These are phyloP conservation scores for Allacma fusca DNA, from an alignment of 2,888 invertebrate genomes.

Conservation along the genomic window DNA sequence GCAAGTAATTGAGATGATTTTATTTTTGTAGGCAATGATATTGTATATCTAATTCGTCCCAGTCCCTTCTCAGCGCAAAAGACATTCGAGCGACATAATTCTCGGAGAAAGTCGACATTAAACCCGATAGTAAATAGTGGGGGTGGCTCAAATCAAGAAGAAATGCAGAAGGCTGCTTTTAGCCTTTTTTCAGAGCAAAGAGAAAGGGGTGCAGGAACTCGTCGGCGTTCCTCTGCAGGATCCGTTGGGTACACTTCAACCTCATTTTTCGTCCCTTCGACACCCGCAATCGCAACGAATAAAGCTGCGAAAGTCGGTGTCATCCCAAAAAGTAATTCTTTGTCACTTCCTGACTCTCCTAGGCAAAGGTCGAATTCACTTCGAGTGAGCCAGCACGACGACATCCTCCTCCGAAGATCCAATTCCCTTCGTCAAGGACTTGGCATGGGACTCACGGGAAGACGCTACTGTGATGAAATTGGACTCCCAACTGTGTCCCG, in stretches of 20 bases:
- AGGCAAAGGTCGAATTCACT: conserved; percentile 78
- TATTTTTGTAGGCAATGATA: conserved; percentile 77
- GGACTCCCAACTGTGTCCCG: conserved; percentile 55
- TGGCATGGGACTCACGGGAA: conserved; percentile 69
- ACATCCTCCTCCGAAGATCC: conserved; percentile 81
- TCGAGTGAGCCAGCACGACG: conserved; percentile 73
- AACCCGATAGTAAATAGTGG: conserved; percentile 41
- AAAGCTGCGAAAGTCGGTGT: conserved; percentile 11
- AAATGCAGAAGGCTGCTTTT: conserved; percentile 57
- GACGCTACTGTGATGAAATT: conserved; percentile 57
- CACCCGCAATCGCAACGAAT: background rate
- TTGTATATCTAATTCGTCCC: conserved; percentile 85
- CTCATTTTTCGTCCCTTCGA: conserved; percentile 41
- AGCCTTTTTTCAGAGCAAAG: conserved; percentile 50
- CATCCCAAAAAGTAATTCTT: conserved; percentile 48
- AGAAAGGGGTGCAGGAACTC: conserved; percentile 41
- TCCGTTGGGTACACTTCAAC: conserved; percentile 44
- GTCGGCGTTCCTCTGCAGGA: conserved; percentile 42
- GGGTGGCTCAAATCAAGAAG: conserved; percentile 53
- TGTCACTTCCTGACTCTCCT: conserved; percentile 57
- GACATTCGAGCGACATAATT: conserved; percentile 91
- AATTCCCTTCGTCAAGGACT: conserved; percentile 85
- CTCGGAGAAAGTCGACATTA: conserved; percentile 72
- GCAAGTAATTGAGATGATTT: background rate
- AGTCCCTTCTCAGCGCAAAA: conserved; percentile 95